Base-by-base conservation (phyloP, 2,113 vertebrate genomes). In the Oryzias melastigma region DNA sequence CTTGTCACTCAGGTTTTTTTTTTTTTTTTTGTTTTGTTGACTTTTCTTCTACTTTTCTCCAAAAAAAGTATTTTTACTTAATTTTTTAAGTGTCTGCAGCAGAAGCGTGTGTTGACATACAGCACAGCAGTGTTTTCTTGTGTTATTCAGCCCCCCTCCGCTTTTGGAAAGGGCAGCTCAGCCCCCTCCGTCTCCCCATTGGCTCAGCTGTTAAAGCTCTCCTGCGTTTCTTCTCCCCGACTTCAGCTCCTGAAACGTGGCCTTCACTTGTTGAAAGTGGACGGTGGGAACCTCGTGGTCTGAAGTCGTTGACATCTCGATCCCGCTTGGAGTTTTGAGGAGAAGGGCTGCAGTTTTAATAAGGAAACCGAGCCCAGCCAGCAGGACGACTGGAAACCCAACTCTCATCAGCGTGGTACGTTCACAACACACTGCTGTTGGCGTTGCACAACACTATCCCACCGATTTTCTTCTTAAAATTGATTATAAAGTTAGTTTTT, bases 331-430 rank as follows among this genome's bases (percentile, higher is more conserved):
- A 35, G 8, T 35, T 35, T 35, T 10, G 35, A 35, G 35, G 10
- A 12, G 7, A 57, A 19, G 13, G 14, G 29, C n/a, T 63, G 27
- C n/a, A 27, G 53, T 4, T 5, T 47, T 5, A 63, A 40, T 59
- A 55, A 62, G 42, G 62, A 71, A 57, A 46, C 18, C 54, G 47
- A 53, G 48, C 52, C 43, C 65, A 29, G 24, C 55, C 41, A 20
- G 57, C 58, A 68, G 51, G 72, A 56, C 48, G 42, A 0, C 27
- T 65, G 69, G 76, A 78, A 76, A 80, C 76, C 62, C 52, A 40
- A 71, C 67, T 61, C 62, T 79, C 63, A 75, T 73, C 73, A 79
- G 65, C 78, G 77, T 86, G 82, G 86, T 86, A 86, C 58, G 83
- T 79, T 52, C 66, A 58, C 76, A 69, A 29, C 48, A 65, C 76